Evolutionary conservation across 2,797 vertebrate species (phyloP).

Genomic region (Xiphophorus birchmanni): DNA sequence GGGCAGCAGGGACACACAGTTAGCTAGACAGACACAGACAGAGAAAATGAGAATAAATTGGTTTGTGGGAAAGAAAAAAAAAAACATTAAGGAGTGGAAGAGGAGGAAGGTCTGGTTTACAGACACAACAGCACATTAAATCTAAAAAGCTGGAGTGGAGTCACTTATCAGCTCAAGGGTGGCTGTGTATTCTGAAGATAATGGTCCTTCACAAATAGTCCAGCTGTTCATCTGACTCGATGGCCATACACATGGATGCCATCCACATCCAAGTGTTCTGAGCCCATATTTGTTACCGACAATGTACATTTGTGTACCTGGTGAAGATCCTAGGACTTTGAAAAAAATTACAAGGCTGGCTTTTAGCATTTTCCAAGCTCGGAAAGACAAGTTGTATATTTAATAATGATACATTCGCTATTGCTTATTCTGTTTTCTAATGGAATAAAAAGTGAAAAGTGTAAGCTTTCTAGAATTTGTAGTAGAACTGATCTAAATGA

Average conservation of each 20-base stretch:
- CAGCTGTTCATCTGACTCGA: conserved; percentile 40
- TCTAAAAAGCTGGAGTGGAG: conserved; percentile 32
- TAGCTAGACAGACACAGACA: conserved; percentile 41
- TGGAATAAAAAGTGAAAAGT: neutral
- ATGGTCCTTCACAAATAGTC: conserved; percentile 39
- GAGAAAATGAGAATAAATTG: conserved; percentile 68
- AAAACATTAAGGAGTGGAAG: conserved; percentile 43
- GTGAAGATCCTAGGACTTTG: no score
- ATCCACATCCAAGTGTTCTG: conserved; percentile 14
- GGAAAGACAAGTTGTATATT: neutral
- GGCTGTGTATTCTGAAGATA: conserved; percentile 52
- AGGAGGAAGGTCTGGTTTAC: conserved; percentile 36
- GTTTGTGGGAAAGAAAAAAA: conserved; percentile 38
- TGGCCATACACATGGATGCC: neutral
- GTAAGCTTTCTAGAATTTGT: neutral
- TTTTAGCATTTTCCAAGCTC: neutral
- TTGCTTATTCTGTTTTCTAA: neutral
- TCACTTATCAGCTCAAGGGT: conserved; percentile 56
- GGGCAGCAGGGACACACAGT: conserved; percentile 51
- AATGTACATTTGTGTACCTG: neutral
- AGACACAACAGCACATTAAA: conserved; percentile 19
- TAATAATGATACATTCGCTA: neutral
- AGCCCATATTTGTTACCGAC: conserved; percentile 9
- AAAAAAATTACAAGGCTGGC: neutral
- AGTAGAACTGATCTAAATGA: neutral